These are phyloP conservation scores for Archips crataeganus DNA, from an alignment of 2,888 invertebrate species.

Conservation along the genomic window DNA sequence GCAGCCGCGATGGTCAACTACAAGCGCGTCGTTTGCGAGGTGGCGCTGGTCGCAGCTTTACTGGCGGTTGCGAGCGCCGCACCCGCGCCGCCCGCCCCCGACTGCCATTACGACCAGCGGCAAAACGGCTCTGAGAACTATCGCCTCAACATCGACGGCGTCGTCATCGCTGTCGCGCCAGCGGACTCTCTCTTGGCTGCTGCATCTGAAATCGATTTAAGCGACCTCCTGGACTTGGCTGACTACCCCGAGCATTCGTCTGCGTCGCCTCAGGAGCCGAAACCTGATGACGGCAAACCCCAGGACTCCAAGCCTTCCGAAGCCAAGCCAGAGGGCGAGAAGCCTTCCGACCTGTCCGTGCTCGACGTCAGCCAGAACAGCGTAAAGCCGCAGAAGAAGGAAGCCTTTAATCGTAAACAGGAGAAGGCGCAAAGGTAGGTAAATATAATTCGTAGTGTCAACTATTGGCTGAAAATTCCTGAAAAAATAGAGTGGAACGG, in stretches of 20 bases:
- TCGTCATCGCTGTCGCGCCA: constrained; percentile 88
- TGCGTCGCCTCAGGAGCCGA: constrained; percentile 50
- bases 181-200: constrained; percentile 86
- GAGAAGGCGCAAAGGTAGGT: constrained; percentile 75
- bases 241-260: constrained; percentile 56
- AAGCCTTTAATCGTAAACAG: constrained; percentile 64
- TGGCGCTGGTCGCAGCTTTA: constrained; percentile 59
- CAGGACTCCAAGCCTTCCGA: constrained; percentile 45
- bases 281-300: constrained; percentile 48
- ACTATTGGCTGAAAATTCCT: not conserved
- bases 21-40: constrained; percentile 76
- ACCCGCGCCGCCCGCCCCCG: constrained; percentile 56
- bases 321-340: constrained; percentile 46
- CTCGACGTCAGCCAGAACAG: constrained; percentile 61
- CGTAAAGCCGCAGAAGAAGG: constrained; percentile 67
- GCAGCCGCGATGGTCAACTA: constrained; percentile 81
- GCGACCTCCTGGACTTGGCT: constrained; percentile 69
- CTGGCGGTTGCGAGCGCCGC: constrained; percentile 56
- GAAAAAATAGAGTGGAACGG: not conserved
- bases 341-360: constrained; percentile 39
- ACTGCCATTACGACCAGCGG: constrained; percentile 88
- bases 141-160: constrained; percentile 88
- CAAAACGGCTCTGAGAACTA: constrained; percentile 93
- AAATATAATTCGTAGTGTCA: constrained; percentile 5
- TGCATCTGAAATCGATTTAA: constrained; percentile 77